A percentile compares a stretch with the other conserved stretches of the same genome.
phyloP scores from a whole-genome alignment of 2,888 invertebrate genomes.

The Amblyjoppa fuscipennis region DNA sequence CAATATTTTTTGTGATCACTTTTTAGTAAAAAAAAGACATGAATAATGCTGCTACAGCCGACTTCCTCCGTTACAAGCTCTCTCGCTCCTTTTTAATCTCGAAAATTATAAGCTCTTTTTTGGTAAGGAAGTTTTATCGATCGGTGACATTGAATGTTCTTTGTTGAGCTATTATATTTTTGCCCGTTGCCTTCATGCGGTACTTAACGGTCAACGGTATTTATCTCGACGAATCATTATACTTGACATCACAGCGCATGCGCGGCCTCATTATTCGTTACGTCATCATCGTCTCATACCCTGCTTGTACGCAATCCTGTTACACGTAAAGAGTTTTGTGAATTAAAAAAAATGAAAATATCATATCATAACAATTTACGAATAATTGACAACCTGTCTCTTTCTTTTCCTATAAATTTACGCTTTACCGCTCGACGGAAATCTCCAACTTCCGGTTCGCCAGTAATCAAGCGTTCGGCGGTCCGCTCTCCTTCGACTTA shows the following conservation, averaged over 20 bases:
- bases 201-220: slow-evolving; percentile 40
- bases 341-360: slow-evolving; percentile 50
- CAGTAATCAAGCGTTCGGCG: too few relatives aligned
- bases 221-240: not conserved
- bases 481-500: too few relatives aligned
- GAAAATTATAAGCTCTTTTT: slow-evolving; percentile 28
- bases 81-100: slow-evolving; percentile 29
- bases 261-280: slow-evolving; percentile 17
- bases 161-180: slow-evolving; percentile 14
- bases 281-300: slow-evolving; percentile 46
- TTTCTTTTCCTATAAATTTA: not conserved
- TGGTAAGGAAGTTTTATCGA: slow-evolving; percentile 36
- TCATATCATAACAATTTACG: slow-evolving; percentile 11
- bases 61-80: slow-evolving; percentile 20
- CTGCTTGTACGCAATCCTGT: slow-evolving; percentile 61
- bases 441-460: not conserved
- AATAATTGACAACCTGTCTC: not conserved
- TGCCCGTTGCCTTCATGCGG: slow-evolving; percentile 24
- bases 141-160: slow-evolving; percentile 20
- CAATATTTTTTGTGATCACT: slow-evolving; percentile 33
- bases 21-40: slow-evolving; percentile 37
- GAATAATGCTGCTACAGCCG: not conserved
- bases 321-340: slow-evolving; percentile 53
- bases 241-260: not conserved
- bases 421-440: not conserved